phyloP scores from a whole-genome alignment of 2,113 vertebrate genomes.

The Echinops telfairi region DNA sequence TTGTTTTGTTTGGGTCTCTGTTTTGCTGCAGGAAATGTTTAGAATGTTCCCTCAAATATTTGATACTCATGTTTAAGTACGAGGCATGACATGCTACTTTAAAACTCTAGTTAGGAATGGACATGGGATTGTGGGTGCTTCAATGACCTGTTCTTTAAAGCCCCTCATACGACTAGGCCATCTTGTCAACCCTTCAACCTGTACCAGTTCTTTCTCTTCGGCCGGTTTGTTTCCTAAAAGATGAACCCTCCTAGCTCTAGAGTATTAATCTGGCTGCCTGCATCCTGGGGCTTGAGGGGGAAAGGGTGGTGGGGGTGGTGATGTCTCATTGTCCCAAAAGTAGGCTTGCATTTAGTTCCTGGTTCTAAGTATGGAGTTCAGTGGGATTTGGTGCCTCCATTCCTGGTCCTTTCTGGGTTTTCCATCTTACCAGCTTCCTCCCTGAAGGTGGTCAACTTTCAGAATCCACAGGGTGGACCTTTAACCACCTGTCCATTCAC shows the following conservation, averaged over 20 bases:
- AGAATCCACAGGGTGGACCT: no score
- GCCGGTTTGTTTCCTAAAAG: background rate
- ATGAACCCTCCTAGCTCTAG: background rate
- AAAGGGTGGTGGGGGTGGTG: no score
- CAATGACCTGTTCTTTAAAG: no score
- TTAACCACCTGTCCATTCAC: background rate
- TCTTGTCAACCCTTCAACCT: background rate
- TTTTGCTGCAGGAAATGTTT: background rate
- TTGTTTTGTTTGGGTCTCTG: background rate
- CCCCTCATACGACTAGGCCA: background rate
- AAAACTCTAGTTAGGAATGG: background rate
- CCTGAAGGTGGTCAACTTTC: background rate
- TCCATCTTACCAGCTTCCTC: background rate
- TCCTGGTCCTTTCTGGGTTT: background rate
- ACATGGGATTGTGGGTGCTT: background rate
- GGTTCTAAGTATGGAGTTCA: background rate
- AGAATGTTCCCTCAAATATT: background rate
- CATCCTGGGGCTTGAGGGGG: background rate
- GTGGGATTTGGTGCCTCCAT: background rate
- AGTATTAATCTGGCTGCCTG: no score
- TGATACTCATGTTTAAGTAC: background rate
- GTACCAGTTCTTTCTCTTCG: background rate
- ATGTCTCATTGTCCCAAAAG: background rate
- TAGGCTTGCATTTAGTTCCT: background rate
- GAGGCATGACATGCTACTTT: background rate